Evolutionary conservation across 2,797 vertebrate genomes (phyloP).

Genomic region (Lepilemur septentrionalis): DNA sequence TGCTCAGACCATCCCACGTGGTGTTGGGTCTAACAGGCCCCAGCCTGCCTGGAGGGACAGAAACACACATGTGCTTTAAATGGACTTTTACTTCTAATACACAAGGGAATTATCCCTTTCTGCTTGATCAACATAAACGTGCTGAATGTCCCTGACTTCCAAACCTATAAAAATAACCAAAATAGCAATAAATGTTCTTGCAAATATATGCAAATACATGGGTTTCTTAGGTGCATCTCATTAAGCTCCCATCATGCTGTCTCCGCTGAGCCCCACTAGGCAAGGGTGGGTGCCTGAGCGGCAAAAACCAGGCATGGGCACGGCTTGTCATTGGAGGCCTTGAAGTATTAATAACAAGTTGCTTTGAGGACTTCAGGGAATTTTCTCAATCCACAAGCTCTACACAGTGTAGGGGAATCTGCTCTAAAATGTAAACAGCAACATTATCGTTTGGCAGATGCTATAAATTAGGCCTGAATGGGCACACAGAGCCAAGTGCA

Average conservation of each 20-base stretch:
- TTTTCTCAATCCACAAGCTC: neutral
- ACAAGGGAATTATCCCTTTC: neutral
- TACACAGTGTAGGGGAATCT: neutral
- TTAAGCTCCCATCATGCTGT: neutral
- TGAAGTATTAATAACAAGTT: neutral
- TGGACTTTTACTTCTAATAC: neutral
- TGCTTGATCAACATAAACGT: neutral
- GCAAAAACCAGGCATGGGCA: neutral
- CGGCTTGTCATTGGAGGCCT: neutral
- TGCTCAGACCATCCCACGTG: neutral
- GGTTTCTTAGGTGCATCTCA: neutral
- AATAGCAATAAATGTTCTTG: neutral
- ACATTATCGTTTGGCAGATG: neutral
- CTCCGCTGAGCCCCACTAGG: neutral
- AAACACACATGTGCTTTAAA: neutral
- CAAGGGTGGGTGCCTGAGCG: neutral
- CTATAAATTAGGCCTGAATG: neutral
- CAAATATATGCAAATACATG: rapidly evolving
- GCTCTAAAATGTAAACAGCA: neutral
- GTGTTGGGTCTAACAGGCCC: neutral
- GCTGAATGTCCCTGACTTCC: neutral
- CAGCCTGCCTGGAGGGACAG: neutral
- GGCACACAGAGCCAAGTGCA: neutral
- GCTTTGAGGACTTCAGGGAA: neutral
- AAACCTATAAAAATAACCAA: neutral